Percentiles rank a stretch among this genome's conserved stretches.
phyloP scores from a whole-genome alignment of 2,888 invertebrate species.

The Gasteruption jaculator region DNA sequence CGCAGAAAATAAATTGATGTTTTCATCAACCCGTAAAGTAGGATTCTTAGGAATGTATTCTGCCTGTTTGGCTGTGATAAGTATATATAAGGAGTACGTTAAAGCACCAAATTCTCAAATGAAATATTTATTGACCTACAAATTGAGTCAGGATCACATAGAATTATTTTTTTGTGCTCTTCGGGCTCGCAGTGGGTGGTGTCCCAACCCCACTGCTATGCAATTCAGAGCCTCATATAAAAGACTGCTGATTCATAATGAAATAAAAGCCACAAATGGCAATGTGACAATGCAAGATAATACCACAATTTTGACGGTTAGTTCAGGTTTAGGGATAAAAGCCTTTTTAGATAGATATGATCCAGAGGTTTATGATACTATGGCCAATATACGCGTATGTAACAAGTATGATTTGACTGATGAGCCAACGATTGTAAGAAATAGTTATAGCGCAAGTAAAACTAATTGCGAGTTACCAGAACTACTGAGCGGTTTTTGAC shows the following conservation, averaged over 20 bases:
- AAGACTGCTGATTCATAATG: slow-evolving; percentile 3
- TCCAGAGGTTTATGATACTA: slow-evolving; percentile 1
- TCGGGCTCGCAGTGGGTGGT: slow-evolving; percentile 10
- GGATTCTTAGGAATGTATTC: no score
- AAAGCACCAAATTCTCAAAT: slow-evolving; percentile 1
- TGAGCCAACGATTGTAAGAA: no score
- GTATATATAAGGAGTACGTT: no score
- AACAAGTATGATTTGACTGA: slow-evolving; percentile 16
- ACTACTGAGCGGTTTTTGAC: background rate
- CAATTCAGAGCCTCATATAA: slow-evolving; percentile 5
- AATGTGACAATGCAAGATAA: slow-evolving; percentile 11
- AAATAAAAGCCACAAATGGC: slow-evolving; percentile 7
- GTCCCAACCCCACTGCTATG: slow-evolving; percentile 3
- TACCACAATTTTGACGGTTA: slow-evolving; percentile 7
- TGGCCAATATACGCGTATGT: slow-evolving; percentile 7
- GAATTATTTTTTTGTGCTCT: slow-evolving; percentile 10
- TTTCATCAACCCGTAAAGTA: no score
- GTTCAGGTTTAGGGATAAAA: slow-evolving; percentile 1
- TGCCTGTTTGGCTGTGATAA: no score
- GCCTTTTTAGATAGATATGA: slow-evolving; percentile 6
- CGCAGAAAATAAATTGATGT: no score
- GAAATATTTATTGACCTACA: slow-evolving; percentile 2
- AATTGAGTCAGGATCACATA: background rate
- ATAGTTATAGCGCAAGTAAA: no score
- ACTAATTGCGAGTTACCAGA: background rate